Evolutionary conservation across 2,113 vertebrate genomes (phyloP).

Genomic region (Micromys minutus): DNA sequence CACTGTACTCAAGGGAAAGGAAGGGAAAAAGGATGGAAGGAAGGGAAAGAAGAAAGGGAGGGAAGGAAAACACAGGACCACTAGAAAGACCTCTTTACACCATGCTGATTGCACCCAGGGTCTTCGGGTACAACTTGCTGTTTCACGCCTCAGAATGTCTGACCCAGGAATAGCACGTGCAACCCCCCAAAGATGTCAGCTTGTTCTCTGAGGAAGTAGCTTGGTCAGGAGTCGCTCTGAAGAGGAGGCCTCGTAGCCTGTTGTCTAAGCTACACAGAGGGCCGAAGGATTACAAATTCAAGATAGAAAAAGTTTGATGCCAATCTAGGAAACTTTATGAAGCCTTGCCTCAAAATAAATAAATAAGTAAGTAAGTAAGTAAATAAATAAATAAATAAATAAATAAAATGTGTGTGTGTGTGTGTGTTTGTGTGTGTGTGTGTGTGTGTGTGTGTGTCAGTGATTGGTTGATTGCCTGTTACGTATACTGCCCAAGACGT

Average conservation of each 20-base stretch:
- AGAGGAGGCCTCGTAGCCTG: not conserved
- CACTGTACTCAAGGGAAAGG: not conserved
- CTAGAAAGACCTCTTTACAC: accelerated
- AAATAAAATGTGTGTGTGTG: too few species aligned
- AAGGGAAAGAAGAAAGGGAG: not conserved
- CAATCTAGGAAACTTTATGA: not conserved
- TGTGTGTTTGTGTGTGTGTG: too few species aligned
- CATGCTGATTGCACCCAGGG: accelerated
- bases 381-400: too few species aligned
- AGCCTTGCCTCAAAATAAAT: not conserved
- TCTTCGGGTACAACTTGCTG: not conserved
- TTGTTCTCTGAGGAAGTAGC: not conserved
- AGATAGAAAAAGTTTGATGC: not conserved
- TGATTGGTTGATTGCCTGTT: not conserved
- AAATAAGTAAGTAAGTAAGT: not conserved
- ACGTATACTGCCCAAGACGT: too few species aligned
- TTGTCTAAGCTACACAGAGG: not conserved
- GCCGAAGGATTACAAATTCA: not conserved
- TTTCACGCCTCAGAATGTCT: not conserved
- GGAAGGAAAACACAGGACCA: not conserved
- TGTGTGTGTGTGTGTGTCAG: too few species aligned
- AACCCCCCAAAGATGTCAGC: not conserved
- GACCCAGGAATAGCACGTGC: not conserved
- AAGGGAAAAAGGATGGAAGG: not conserved
- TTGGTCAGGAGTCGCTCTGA: not conserved